A percentile compares a stretch with the other conserved stretches of the same genome.
These are phyloP conservation scores for Lasioglossum marginatum DNA, from an alignment of 2,888 invertebrate genomes.

Conservation along the genomic window DNA sequence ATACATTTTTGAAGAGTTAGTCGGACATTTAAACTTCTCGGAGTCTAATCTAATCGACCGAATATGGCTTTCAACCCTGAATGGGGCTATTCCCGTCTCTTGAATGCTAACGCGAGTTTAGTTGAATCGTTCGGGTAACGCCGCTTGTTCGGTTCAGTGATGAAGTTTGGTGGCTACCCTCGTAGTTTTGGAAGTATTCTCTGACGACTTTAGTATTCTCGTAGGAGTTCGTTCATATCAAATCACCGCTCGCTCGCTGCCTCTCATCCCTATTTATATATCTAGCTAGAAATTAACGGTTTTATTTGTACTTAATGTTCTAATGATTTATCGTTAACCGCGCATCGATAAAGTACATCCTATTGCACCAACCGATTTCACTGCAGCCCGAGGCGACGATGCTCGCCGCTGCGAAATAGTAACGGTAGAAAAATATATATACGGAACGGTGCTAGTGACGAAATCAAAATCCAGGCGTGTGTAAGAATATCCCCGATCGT, in stretches of 20 bases:
- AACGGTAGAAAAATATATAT: constrained; percentile 71
- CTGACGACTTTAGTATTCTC: constrained; percentile 20
- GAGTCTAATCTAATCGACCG: constrained; percentile 1
- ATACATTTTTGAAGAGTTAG: neutral
- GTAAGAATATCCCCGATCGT: constrained; percentile 12
- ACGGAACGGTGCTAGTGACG: constrained; percentile 59
- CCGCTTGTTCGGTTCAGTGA: neutral
- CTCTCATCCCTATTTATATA: constrained; percentile 26
- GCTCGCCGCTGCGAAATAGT: constrained; percentile 30
- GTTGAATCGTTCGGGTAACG: neutral
- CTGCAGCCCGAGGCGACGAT: constrained; percentile 60
- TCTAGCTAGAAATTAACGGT: constrained; percentile 63
- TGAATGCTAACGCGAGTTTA: neutral
- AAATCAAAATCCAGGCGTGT: constrained; percentile 62
- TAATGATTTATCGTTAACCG: constrained; percentile 61
- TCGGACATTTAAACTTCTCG: constrained; percentile 1
- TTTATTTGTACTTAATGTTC: constrained; percentile 74
- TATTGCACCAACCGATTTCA: constrained; percentile 77
- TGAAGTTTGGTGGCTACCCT: neutral
- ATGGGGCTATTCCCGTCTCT: neutral
- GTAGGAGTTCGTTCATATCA: constrained; percentile 48
- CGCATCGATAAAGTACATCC: constrained; percentile 75
- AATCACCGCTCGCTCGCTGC: constrained; percentile 30
- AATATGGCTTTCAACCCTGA: neutral
- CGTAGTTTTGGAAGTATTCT: constrained; percentile 41